These are phyloP conservation scores for Neosilurus mollespiculum DNA, from an alignment of 2,797 vertebrate species.

Conservation along the genomic window DNA sequence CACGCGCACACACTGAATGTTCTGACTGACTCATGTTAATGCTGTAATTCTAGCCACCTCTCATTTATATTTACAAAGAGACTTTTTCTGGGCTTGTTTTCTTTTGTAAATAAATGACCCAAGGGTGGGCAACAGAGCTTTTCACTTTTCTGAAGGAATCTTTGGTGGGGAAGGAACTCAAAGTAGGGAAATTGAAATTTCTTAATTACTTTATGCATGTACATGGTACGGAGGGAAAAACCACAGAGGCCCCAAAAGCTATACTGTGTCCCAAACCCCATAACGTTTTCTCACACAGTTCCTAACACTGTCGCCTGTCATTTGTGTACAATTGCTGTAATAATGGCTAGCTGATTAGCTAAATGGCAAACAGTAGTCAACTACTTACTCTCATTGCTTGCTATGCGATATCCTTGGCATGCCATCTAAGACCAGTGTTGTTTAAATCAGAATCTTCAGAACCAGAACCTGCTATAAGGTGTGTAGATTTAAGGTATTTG, in stretches of 20 bases:
- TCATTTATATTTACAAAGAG: constrained; percentile 69
- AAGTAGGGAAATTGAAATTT: not conserved
- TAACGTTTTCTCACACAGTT: not conserved
- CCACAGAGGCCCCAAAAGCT: not conserved
- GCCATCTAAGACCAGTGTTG: not conserved
- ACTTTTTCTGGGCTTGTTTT: constrained; percentile 69
- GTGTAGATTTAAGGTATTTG: not conserved
- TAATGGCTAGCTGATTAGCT: not conserved
- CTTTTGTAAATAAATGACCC: constrained; percentile 68
- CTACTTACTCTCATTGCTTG: not conserved
- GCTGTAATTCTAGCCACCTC: constrained; percentile 82
- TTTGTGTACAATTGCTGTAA: not conserved
- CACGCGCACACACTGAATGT: constrained; percentile 58
- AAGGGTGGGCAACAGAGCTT: constrained; percentile 54
- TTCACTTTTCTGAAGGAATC: constrained; percentile 58
- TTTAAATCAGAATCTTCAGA: not conserved
- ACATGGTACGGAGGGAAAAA: not conserved
- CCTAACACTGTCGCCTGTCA: not conserved
- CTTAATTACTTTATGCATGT: not conserved
- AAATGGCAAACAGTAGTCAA: not conserved
- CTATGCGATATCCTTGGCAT: not conserved
- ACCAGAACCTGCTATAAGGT: not conserved
- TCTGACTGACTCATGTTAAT: constrained; percentile 87
- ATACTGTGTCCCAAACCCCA: too few species aligned
- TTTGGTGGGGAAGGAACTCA: constrained; percentile 19